Evolutionary conservation across 1,140 invertebrate species (phyloP).

Genomic region (Adoxophyes honmai): DNA sequence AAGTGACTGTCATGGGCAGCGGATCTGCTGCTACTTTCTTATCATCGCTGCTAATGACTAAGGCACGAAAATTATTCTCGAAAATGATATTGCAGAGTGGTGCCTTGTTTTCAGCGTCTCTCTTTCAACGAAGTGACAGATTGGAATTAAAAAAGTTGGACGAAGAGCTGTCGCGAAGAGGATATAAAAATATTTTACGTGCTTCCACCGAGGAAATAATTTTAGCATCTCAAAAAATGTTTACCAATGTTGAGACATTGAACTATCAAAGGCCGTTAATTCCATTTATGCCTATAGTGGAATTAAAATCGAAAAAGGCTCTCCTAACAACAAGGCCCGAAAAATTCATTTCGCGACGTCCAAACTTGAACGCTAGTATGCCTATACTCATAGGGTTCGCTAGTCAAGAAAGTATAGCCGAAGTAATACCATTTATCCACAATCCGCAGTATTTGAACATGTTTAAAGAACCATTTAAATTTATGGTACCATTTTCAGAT

Average conservation of each 20-base stretch:
- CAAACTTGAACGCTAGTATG: slow-evolving; percentile 26
- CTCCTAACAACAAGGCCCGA: slow-evolving; percentile 32
- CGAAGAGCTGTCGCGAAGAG: slow-evolving; percentile 22
- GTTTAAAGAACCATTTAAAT: slow-evolving; percentile 43
- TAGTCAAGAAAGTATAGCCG: slow-evolving; percentile 59
- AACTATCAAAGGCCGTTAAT: slow-evolving; percentile 53
- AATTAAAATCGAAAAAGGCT: slow-evolving; percentile 36
- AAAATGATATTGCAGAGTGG: slow-evolving; percentile 64
- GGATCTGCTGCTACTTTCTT: slow-evolving; percentile 50
- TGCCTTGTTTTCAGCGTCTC: slow-evolving; percentile 48
- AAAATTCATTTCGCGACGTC: slow-evolving; percentile 27
- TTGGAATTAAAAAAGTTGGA: slow-evolving; percentile 39
- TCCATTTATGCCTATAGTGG: slow-evolving; percentile 50
- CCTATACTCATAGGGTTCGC: slow-evolving; percentile 58
- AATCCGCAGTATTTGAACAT: slow-evolving; percentile 40
- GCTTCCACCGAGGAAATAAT: slow-evolving; percentile 39
- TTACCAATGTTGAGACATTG: slow-evolving; percentile 38
- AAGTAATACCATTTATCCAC: slow-evolving; percentile 60
- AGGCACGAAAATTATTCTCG: slow-evolving; percentile 51
- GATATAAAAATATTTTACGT: slow-evolving; percentile 27
- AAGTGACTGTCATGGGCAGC: slow-evolving; percentile 62
- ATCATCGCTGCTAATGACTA: slow-evolving; percentile 44
- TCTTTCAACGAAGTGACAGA: slow-evolving; percentile 37
- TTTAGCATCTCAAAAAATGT: slow-evolving; percentile 43
- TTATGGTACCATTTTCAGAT: slow-evolving; percentile 51